phyloP scores from a whole-genome alignment of 2,888 invertebrate species.

The Mongoloraphidia duomilia region DNA sequence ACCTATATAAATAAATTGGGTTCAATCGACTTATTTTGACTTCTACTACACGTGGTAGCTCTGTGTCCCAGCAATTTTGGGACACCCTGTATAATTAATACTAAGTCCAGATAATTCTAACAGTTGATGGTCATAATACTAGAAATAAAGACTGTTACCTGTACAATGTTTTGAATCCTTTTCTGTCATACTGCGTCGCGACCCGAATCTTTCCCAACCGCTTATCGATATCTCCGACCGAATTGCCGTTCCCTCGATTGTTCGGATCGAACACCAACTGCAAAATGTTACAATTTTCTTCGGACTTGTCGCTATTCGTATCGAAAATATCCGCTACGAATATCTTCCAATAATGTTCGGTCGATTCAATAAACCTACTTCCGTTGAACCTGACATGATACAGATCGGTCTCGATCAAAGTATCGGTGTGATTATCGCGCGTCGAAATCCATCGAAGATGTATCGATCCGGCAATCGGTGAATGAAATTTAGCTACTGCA shows the following conservation, averaged over 20 bases:
- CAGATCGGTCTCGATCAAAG: slow-evolving; percentile 63
- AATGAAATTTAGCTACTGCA: slow-evolving; percentile 62
- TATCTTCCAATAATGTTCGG: slow-evolving; percentile 77
- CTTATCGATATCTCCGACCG: slow-evolving; percentile 65
- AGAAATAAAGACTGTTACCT: too few species aligned
- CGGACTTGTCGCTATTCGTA: slow-evolving; percentile 49
- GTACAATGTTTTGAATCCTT: slow-evolving; percentile 42
- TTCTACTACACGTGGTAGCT: too few species aligned
- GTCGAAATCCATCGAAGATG: slow-evolving; percentile 56
- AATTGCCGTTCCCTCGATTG: slow-evolving; percentile 47
- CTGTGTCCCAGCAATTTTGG: too few species aligned
- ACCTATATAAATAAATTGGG: too few species aligned
- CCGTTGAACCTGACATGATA: slow-evolving; percentile 46
- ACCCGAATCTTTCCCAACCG: slow-evolving; percentile 64
- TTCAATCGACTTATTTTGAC: too few species aligned
- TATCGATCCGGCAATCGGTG: slow-evolving; percentile 61
- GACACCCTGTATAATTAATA: too few species aligned
- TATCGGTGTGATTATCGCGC: slow-evolving; percentile 46
- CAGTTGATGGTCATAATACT: too few species aligned
- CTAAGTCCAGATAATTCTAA: too few species aligned
- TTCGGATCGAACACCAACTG: slow-evolving; percentile 76
- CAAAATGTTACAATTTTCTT: slow-evolving; percentile 70
- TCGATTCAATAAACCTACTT: slow-evolving; percentile 36
- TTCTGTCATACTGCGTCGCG: slow-evolving; percentile 43
- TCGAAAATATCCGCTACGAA: slow-evolving; percentile 81